Percentiles rank a stretch among this genome's conserved stretches.
Conservation (phyloP, 2,113 vertebrate species). For the Montifringilla adamsi region DNA sequence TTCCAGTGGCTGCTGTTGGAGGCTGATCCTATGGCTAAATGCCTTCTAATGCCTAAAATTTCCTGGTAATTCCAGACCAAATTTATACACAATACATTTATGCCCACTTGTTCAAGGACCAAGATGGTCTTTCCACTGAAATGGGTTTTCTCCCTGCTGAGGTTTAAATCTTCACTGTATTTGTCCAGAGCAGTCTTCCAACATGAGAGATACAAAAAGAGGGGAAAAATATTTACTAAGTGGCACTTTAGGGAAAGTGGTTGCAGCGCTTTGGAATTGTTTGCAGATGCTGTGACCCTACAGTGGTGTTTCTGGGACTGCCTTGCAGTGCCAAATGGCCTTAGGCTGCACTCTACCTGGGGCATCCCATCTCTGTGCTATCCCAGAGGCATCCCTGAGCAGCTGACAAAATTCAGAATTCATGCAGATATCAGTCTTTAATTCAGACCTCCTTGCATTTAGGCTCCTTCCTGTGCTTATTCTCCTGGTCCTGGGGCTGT, state of each 20-base stretch:
- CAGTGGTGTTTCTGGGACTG: neutral
- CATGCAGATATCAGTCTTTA: neutral
- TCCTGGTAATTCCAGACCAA: neutral
- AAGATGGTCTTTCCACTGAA: neutral
- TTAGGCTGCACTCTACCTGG: neutral
- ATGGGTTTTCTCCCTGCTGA: neutral
- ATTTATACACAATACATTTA: neutral
- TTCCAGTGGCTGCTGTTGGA: neutral
- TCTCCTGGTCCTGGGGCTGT: neutral
- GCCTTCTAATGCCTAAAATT: neutral
- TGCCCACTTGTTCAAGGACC: neutral
- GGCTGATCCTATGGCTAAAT: neutral
- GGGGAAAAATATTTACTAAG: neutral
- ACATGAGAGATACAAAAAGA: neutral
- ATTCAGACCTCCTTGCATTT: neutral
- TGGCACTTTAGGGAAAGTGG: neutral
- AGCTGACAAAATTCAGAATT: neutral
- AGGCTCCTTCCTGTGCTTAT: neutral
- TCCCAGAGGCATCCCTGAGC: neutral
- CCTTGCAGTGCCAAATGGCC: neutral
- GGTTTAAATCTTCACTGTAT: neutral
- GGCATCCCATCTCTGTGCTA: neutral
- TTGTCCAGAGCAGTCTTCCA: neutral
- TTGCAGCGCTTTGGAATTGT: neutral
- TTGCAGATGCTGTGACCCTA: neutral